Base-by-base conservation (phyloP, 2,113 vertebrate genomes). In the Natator depressus region DNA sequence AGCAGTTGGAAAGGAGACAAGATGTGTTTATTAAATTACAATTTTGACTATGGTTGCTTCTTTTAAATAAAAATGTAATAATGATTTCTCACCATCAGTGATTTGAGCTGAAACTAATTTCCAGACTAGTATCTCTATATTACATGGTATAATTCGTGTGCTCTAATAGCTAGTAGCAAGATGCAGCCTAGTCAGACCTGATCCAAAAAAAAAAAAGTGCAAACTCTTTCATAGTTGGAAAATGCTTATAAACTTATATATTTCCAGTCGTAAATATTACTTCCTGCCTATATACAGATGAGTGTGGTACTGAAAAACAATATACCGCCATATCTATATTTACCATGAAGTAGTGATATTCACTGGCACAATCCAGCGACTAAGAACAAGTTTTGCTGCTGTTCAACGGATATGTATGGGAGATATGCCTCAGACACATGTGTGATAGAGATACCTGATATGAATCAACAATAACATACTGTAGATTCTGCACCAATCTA, bases 291-390 rank as follows among this genome's bases (percentile, higher is more conserved):
- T 49, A 85, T 9, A 69, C 27, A 0, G 93, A 85, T 19, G 72
- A 96, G 38, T 38, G 53, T 46, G 92, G 24, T 49, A 57, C 5
- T 46, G 42, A 76, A 95, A 94, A 76, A 0, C 19, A 38, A 24
- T 86, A 93, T 81, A 78, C 62, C 80, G 79, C 57, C 22, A 2
- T 86, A 79, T 80, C 85, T 89, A 86, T 47, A 75, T 94, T 95
- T 97, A 96, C 94, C 57, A 79, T 92, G 87, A 96, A 96, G 94
- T 91, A 95, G 82, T 89, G 90, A 93, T 57, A 94, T 29, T 89
- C 82, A 93, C 24, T 78, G 89, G 81, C 95, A 95, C 91, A 65
- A 65, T 38, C 20, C 10, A 24, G 22, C 95, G 96, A 96, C 94
- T 93, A 47, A 93, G 84, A 94, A 82, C 83, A 91, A 82, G 90